A percentile compares a stretch with the other conserved stretches of the same genome.
phyloP scores from a whole-genome alignment of 2,888 invertebrate species.

The Netelia inedita region DNA sequence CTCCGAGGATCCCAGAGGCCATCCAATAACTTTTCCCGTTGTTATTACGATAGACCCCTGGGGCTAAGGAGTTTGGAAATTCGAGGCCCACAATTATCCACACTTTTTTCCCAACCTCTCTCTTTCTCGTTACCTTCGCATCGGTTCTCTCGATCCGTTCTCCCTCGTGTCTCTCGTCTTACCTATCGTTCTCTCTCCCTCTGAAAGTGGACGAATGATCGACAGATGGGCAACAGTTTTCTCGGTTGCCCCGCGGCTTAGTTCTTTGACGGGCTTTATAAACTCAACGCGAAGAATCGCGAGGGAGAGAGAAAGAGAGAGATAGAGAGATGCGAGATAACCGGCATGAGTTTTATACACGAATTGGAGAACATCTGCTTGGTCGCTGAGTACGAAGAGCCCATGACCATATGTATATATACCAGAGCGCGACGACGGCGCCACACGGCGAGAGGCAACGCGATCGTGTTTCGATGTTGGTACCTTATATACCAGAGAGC shows the following conservation, averaged over 20 bases:
- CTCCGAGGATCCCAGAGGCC: conserved; percentile 40
- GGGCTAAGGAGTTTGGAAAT: conserved; percentile 62
- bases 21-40: conserved; percentile 56
- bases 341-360: conserved; percentile 55
- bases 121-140: conserved; percentile 6
- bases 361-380: conserved; percentile 72
- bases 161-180: neutral
- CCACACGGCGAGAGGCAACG: conserved; percentile 55
- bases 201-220: conserved; percentile 69
- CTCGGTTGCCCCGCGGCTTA: conserved; percentile 66
- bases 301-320: conserved; percentile 34
- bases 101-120: conserved; percentile 50
- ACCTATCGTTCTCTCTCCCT: conserved; percentile 53
- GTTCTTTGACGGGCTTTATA: conserved; percentile 54
- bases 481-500: conserved; percentile 32
- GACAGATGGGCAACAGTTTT: conserved; percentile 72
- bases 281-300: conserved; percentile 46
- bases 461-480: conserved; percentile 69
- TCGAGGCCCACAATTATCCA: conserved; percentile 69
- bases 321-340: conserved; percentile 48
- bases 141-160: conserved; percentile 8
- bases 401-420: neutral
- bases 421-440: conserved; percentile 16
- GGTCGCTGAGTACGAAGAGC: conserved; percentile 29
- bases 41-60: conserved; percentile 57